phyloP scores from a whole-genome alignment of 1,140 invertebrate species.

The Achroia grisella region DNA sequence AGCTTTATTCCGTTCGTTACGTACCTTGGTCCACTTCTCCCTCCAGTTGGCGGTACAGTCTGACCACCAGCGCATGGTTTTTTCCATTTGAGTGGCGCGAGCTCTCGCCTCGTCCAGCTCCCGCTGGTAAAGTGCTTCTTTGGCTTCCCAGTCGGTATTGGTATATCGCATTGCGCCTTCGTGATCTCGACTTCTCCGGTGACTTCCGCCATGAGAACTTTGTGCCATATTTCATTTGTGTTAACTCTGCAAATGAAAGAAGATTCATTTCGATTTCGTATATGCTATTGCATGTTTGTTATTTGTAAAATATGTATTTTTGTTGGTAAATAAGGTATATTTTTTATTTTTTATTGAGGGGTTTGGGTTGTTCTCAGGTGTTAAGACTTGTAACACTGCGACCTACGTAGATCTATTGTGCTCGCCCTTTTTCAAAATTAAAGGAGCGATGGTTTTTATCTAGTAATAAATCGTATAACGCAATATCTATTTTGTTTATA shows the following conservation, averaged over 20 bases:
- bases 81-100: conserved; percentile 96
- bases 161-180: conserved; percentile 50
- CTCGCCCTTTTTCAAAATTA: too few species aligned
- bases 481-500: too few species aligned
- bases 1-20: conserved; percentile 86
- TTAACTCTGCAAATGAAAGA: conserved; percentile 9
- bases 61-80: conserved; percentile 99
- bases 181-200: conserved; percentile 50
- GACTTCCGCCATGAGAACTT: conserved; percentile 58
- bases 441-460: too few species aligned
- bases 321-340: neutral
- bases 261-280: neutral
- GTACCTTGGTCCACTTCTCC: conserved; percentile 96
- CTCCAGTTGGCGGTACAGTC: conserved; percentile 80
- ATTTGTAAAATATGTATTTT: too few species aligned
- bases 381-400: too few species aligned
- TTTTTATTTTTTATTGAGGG: conserved; percentile 14
- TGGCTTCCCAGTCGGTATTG: conserved; percentile 63
- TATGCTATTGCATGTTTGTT: too few species aligned
- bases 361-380: too few species aligned
- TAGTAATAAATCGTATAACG: too few species aligned
- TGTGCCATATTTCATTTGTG: conserved; percentile 59
- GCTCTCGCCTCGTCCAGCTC: conserved; percentile 94
- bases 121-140: conserved; percentile 75
- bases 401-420: too few species aligned